phyloP scores from a whole-genome alignment of 2,888 invertebrate species.

The Clusia tigrina region DNA sequence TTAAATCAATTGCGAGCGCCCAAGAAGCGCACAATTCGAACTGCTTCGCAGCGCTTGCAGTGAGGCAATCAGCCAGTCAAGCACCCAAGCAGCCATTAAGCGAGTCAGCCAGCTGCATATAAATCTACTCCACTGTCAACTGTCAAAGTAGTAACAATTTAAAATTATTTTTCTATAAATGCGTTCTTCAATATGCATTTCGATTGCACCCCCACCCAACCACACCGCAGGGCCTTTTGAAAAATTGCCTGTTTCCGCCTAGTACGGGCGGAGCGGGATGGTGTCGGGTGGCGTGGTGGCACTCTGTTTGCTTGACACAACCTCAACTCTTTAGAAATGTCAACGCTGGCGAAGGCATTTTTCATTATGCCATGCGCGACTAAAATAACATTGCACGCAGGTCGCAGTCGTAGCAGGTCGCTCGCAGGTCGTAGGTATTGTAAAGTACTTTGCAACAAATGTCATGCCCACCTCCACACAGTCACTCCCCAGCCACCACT shows the following conservation, averaged over 20 bases:
- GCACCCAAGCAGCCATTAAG: no score
- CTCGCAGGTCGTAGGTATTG: not conserved
- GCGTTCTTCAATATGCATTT: slow-evolving; percentile 16
- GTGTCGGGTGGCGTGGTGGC: no score
- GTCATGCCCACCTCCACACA: not conserved
- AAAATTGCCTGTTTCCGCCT: slow-evolving; percentile 7
- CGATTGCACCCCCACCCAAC: not conserved
- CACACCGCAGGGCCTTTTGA: not conserved
- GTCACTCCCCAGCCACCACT: not conserved
- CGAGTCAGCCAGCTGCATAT: not conserved
- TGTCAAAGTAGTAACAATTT: slow-evolving; percentile 31
- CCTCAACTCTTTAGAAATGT: slow-evolving; percentile 9
- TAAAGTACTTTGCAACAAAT: slow-evolving; percentile 6
- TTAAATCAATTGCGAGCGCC: no score
- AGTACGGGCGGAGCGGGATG: not conserved
- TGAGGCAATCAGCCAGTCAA: no score
- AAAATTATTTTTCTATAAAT: slow-evolving; percentile 32
- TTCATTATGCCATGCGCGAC: not conserved
- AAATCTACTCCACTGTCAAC: slow-evolving; percentile 28
- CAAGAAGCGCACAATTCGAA: no score
- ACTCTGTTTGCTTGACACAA: not conserved
- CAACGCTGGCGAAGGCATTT: slow-evolving; percentile 3
- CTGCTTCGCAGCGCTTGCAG: no score
- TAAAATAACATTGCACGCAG: slow-evolving; percentile 1
- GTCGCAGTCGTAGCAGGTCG: not conserved